These are phyloP conservation scores for Parazoanthus darwini DNA, from an alignment of 92 coral and sea anemone genomes.

Conservation along the genomic window DNA sequence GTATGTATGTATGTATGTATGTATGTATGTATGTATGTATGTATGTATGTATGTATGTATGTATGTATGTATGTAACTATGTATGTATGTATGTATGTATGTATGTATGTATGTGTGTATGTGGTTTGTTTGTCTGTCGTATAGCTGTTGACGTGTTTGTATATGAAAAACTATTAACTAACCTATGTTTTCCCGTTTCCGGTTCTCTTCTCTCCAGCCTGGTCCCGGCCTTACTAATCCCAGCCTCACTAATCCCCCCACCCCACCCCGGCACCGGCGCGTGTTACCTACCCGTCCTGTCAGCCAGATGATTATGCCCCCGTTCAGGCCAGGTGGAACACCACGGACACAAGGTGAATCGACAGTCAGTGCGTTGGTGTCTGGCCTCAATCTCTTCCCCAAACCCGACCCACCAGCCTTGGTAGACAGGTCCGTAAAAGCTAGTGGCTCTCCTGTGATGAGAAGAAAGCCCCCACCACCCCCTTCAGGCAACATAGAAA, in stretches of 20 bases:
- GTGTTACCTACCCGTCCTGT: conserved; percentile 73
- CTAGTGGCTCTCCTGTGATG: conserved; percentile 63
- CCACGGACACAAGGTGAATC: conserved; percentile 62
- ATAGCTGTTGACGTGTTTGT: neutral
- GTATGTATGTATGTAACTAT: neutral
- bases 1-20: neutral
- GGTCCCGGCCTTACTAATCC: conserved; percentile 61
- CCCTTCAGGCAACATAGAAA: conserved; percentile 56
- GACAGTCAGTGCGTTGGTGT: conserved; percentile 68
- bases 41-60: neutral
- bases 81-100: neutral
- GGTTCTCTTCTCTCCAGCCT: conserved; percentile 42
- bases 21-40: no score
- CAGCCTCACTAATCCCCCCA: conserved; percentile 78
- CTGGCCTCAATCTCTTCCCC: conserved; percentile 71
- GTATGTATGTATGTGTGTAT: no score
- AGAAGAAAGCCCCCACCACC: conserved; percentile 80
- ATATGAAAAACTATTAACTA: neutral
- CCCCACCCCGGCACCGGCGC: conserved; percentile 92
- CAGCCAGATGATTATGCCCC: conserved; percentile 78
- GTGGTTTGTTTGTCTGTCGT: neutral
- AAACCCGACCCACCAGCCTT: conserved; percentile 52
- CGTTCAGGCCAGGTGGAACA: conserved; percentile 40
- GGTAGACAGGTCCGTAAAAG: conserved; percentile 49
- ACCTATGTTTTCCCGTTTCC: neutral